Base-by-base conservation (phyloP, 2,797 vertebrate genomes). In the Halcyon leucocephala region DNA sequence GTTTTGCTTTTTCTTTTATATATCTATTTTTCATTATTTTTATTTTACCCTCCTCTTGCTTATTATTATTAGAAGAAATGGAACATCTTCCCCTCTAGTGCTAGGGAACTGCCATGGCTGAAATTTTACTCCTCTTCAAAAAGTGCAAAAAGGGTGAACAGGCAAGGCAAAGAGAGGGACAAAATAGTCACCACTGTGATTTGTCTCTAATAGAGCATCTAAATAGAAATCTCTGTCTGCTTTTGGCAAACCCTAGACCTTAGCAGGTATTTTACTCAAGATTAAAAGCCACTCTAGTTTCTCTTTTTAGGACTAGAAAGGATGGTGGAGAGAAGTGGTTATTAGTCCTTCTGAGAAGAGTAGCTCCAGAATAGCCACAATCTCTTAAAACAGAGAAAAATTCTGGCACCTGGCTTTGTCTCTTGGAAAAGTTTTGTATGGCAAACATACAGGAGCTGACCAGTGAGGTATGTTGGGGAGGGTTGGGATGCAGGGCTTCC, bases 1-100 rank as follows among this genome's bases (percentile, higher is more conserved):
- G 49, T 16, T 51, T 29, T 29, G 28, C 16, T 10, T 29, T 52
- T 52, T 29, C 15, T 52, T 17, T 51, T 54, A 10, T 29, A 51
- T 18, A 11, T 52, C 11, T 52, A 29, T 17, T 29, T 13, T 22
- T 28, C 9, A 54, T 62, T 22, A n/a, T 39, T 15, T 9, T 14
- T 44, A 46, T 12, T 1, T 33, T 25, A 2, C 3, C 1, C 2
- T 2, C 2, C 0, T 4, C 10, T 12, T 29, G 12, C 25, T n/a
- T 37, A 10, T 37, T 44, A 9, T 41, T 79, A 26, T 35, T 26
- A 57, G 52, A 51, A 54, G 41, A 64, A 86, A 54, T 2, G 5
- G 37, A 65, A 44, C 14, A 10, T 42, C 13, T 28, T 82, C 16
- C 51, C 31, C 26, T 41, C 9, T 4, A 51, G 1, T 55, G 37